Conservation (phyloP, 2,113 vertebrate genomes). For the Leuciscus idus region DNA sequence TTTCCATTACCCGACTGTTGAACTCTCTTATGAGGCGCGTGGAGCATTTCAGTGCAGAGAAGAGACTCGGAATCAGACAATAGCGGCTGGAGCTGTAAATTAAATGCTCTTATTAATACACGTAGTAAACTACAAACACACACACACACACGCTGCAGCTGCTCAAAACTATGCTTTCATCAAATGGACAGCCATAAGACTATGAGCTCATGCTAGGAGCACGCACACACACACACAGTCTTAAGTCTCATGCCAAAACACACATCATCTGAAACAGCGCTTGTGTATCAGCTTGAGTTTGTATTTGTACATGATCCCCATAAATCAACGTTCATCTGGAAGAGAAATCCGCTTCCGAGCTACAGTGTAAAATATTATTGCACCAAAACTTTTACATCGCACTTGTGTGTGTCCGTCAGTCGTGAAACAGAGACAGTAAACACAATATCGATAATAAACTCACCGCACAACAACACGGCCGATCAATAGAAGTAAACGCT, state of each 20-base stretch:
- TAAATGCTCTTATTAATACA: not conserved
- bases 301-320: constrained; percentile 34
- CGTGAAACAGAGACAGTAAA: constrained; percentile 16
- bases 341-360: not conserved
- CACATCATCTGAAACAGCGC: not conserved
- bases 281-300: constrained; percentile 34
- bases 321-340: not conserved
- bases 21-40: not conserved
- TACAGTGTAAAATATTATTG: constrained; percentile 35
- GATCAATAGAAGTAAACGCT: not conserved
- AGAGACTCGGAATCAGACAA: constrained; percentile 4
- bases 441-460: constrained; percentile 28
- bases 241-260: not conserved
- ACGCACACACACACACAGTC: not conserved
- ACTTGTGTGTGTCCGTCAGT: not conserved
- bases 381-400: not conserved
- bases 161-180: constrained; percentile 57
- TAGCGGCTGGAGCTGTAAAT: not conserved
- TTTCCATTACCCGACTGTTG: not conserved
- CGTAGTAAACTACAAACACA: constrained; percentile 17
- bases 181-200: constrained; percentile 58
- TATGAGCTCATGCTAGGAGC: constrained; percentile 65
- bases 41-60: not conserved
- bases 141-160: constrained; percentile 21
- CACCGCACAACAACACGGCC: not conserved